Evolutionary conservation across 2,888 invertebrate genomes (phyloP).

Genomic region (Hoplodrina blanda): DNA sequence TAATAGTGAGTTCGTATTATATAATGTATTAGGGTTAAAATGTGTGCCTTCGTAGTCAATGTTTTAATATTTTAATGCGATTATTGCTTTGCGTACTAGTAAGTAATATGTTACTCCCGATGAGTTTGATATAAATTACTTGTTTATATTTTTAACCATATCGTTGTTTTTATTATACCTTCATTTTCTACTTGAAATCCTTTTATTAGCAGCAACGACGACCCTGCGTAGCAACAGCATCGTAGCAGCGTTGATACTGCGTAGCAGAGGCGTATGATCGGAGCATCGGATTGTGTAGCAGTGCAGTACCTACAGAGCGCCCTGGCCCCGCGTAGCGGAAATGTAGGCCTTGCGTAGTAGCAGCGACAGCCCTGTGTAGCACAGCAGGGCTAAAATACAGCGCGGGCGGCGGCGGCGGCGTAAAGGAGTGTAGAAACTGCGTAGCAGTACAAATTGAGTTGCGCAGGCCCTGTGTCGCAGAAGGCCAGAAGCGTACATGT

Average conservation of each 20-base stretch:
- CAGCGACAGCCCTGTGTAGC: background rate
- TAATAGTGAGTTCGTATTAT: conserved; percentile 10
- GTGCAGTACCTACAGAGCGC: too few relatives aligned
- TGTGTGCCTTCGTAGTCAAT: conserved; percentile 40
- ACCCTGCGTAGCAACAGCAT: background rate
- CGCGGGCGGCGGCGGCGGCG: too few relatives aligned
- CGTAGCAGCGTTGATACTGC: too few relatives aligned
- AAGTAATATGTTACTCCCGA: conserved; percentile 1
- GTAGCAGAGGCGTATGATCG: too few relatives aligned
- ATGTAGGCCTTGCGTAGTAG: background rate
- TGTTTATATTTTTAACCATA: conserved; percentile 15
- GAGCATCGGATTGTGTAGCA: background rate
- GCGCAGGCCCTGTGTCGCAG: too few relatives aligned
- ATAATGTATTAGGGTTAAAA: conserved; percentile 19
- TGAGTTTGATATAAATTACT: conserved; percentile 10
- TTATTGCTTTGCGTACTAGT: conserved; percentile 12
- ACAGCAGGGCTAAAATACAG: background rate
- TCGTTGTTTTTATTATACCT: conserved; percentile 13
- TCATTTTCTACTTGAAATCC: too few relatives aligned
- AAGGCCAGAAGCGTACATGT: background rate
- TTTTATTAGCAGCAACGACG: background rate
- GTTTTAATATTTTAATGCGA: conserved; percentile 26
- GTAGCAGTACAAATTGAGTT: too few relatives aligned
- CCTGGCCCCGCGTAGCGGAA: background rate
- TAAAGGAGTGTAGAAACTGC: too few relatives aligned